Base-by-base conservation (phyloP, 2,888 invertebrate genomes). In the Apamea crenata region DNA sequence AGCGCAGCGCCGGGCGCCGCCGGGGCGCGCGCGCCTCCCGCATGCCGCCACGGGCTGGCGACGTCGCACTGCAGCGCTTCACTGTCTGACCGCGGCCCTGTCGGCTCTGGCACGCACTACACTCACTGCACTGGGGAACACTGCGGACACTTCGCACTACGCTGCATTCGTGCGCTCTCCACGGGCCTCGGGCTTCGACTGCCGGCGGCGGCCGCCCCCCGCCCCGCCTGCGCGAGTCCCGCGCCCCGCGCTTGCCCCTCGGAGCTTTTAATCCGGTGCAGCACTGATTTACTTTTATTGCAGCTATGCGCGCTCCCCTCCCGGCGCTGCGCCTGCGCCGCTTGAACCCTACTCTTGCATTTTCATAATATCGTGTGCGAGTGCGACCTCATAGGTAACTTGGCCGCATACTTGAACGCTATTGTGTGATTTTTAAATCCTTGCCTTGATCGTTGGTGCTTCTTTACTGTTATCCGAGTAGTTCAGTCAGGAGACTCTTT, bases 1-100 rank as follows among this genome's bases (percentile, higher is more conserved):
- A 92, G 92, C 92, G 92, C 91, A 87, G 94, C 95, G 95, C 94
- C 93, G 91, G 88, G 93, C 93, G 93, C 93, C 93, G 92, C 91
- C 91, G 91, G 88, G 88, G 87, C 89, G 90, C 89, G 90, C 92
- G 92, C 92, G 92, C 90, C 91, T 88, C 90, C 92, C 92, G 93
- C 95, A 94, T 94, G 93, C 93, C 93, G 92, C 90, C 88, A 78
- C 82, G 81, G 80, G 79, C 87, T 81, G 82, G 74, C 82, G 79
- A 71, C 83, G 86, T 83, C 89, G 77, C 87, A 77, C 89, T 77
- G 81, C 81, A 76, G 88, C 68, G 85, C 76, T 65, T 53, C 86
- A 74, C 82, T 84, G 70, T 67, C 75, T 68, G 79, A 67, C n/a
- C n/a, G 59, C 59, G 84, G 78, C 66, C 2, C 47, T 83, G 72